Base-by-base conservation (phyloP, 1,140 invertebrate genomes). In the Glomeris maerens region DNA sequence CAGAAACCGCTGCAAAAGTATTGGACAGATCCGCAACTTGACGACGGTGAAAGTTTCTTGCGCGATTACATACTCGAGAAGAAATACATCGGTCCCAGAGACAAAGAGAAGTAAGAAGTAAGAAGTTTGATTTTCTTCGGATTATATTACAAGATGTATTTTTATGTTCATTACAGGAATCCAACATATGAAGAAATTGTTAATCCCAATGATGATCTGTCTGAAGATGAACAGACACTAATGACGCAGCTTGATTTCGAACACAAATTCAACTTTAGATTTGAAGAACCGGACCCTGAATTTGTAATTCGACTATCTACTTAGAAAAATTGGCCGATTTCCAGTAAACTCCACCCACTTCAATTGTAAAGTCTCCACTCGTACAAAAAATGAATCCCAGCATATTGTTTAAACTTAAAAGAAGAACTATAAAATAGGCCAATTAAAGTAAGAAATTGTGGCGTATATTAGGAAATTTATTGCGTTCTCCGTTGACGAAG, bases 221-320 rank as follows among this genome's bases (percentile, higher is more conserved):
- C 82, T 1, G 86, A 84, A 54, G 86, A 93, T 66, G 87, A 93
- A 61, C 69, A 76, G 55, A 58, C 70, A 14, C 71, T 89, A 14
- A 78, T 84, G 56, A 76, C 81, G 59, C 85, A 91, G 63, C 84
- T 88, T 41, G 75, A 84, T 66, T 97, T 95, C 73, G 93, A 97
- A 62, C 76, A 86, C 27, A 94, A 95, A 61, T 97, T 84, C 62
- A 96, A 97, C 70, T 95, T 93, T 65, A 76, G 93, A 57, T 98
- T 84, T 69, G 90, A 98, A 70, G 91, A 97, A 68, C 92, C 92
- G 0, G 92, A 95, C 70, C 75, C 81, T 45, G 86, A 95, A 59
- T 94, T 92, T 73, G 82, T 90, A 66, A 76, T 76, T 73, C 62
- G 25, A 36, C 27, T 57, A n/a, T n/a, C n/a, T 53, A n/a, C n/a